Evolutionary conservation across 2,797 vertebrate species (phyloP), one percentile per base, ranked within the genome.

Genomic region (Sebastes paucispinis): DNA sequence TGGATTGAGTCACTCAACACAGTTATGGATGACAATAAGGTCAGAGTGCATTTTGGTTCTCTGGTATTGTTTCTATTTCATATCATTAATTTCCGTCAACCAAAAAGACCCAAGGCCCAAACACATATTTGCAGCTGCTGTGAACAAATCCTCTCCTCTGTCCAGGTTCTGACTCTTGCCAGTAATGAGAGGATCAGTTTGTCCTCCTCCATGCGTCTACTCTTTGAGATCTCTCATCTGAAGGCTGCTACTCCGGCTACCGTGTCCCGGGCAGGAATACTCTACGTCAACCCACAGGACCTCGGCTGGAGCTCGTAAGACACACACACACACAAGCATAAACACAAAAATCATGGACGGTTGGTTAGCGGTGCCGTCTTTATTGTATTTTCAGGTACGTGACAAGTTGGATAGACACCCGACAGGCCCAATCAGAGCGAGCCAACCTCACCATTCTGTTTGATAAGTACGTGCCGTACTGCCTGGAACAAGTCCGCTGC

Each of bases 1-100:
- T 96, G 96, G 96, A 95, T 96, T 0, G 95, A 97, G 83, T 96
- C 95, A 27, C 93, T 97, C 16, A 97, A 96, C 74, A 97, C 96
- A 16, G 94, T 96, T 8, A 95, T 96, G 96, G 95, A 96, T 66
- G 91, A 96, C 85, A 97, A 96, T 58, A 96, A 97, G 94, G 95
- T 96, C 39, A 77, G 73, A 20, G 20, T 43, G 14, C 2, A 47
- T 60, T 10, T 55, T 14, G 69, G 3, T 54, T 60, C n/a, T 52
- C 12, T 29, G 10, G 24, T 69, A 25, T 50, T 36, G 2, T 77
- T 66, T 58, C 2, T 2, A 32, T 59, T 43, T 3, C 13, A 43
- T 2, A 43, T 43, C 39, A 43, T 43, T 43, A 0, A 43, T 43
- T 43, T 43, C 13, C 39, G 14, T 43, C 5, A 43, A 43, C 2